These are phyloP conservation scores for Bergia puertoricense DNA, from an alignment of 92 coral and sea anemone genomes.

Conservation along the genomic window DNA sequence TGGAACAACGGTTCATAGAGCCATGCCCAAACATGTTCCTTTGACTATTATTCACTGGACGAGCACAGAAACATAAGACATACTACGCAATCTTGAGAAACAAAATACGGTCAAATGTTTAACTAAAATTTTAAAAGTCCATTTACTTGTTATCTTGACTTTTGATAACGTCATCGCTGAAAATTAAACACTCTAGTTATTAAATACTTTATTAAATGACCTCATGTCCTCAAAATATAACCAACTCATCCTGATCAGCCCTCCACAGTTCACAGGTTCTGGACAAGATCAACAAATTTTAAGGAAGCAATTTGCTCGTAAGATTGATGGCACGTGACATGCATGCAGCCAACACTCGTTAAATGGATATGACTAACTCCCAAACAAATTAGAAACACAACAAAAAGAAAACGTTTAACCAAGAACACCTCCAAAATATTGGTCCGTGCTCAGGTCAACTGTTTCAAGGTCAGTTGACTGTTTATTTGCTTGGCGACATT, in stretches of 20 bases:
- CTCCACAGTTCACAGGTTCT: neutral
- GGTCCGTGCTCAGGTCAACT: neutral
- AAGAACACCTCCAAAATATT: neutral
- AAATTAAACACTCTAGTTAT: neutral
- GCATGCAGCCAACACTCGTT: neutral
- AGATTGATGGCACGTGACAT: slow-evolving; percentile 21
- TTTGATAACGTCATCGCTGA: neutral
- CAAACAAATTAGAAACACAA: slow-evolving; percentile 11
- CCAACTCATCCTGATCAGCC: neutral
- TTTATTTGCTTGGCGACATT: neutral
- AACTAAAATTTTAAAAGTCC: neutral
- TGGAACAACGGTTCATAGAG: neutral
- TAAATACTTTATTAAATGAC: neutral
- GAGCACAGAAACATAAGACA: neutral
- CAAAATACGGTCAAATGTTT: neutral
- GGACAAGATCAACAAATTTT: neutral
- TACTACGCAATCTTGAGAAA: neutral
- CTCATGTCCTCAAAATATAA: neutral
- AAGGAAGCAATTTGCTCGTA: neutral
- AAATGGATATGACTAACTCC: neutral
- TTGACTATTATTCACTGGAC: neutral
- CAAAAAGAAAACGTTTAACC: neutral
- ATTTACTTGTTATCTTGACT: slow-evolving; percentile 14
- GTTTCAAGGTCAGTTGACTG: neutral
- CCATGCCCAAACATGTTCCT: slow-evolving; percentile 38